phyloP scores from a whole-genome alignment of 2,113 vertebrate species.

The Oceanites oceanicus region DNA sequence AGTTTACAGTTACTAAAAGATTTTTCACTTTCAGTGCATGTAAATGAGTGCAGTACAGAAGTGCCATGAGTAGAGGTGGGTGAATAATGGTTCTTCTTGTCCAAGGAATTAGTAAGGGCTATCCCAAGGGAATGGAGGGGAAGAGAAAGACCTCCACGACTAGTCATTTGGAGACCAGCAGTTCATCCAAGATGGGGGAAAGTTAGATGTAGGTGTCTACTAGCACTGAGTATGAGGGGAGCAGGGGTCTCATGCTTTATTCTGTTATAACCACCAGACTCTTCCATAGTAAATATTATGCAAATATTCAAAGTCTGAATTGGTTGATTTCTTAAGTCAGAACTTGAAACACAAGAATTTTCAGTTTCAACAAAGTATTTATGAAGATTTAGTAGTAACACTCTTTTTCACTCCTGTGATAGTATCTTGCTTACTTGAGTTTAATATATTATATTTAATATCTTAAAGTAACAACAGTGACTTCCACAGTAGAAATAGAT shows the following conservation, averaged over 20 bases:
- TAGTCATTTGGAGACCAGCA: not conserved
- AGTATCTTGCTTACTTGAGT: not conserved
- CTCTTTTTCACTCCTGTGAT: not conserved
- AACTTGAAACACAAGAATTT: not conserved
- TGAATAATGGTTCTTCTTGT: not conserved
- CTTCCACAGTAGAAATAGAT: not conserved
- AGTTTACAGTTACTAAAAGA: not conserved
- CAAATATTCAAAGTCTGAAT: not conserved
- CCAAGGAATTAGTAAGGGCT: not conserved
- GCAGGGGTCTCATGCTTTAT: not conserved
- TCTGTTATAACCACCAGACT: not conserved
- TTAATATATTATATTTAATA: not conserved
- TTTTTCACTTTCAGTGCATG: not conserved
- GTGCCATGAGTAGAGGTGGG: not conserved
- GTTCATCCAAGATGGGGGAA: not conserved
- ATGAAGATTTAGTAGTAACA: not conserved
- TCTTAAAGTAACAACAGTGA: not conserved
- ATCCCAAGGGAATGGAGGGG: not conserved
- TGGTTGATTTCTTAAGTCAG: not conserved
- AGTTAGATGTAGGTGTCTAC: not conserved
- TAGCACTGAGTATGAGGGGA: not conserved
- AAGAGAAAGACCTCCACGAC: not conserved
- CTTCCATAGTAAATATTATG: not conserved
- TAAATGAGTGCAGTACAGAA: not conserved
- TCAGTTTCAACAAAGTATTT: not conserved